Base-by-base conservation (phyloP, 2,888 invertebrate species). In the Vesta saturnalis region DNA sequence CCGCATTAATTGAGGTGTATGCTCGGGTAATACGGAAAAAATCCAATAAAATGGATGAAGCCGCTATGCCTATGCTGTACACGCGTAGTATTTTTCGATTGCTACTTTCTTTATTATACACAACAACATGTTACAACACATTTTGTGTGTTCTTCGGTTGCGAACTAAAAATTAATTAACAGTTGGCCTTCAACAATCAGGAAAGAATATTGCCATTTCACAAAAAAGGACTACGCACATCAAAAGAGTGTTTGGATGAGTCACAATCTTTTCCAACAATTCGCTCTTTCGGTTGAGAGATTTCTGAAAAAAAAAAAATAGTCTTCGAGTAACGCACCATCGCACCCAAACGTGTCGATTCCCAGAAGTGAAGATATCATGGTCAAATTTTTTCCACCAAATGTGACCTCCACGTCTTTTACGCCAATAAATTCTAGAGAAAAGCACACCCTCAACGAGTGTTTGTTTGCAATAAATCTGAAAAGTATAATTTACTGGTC, bases 381-480 rank as follows among this genome's bases (percentile, higher is more conserved):
- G 2, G 49, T 18, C 2, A 49, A 43, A 16, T 58, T 59, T 59
- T 49, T 63, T n/a, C 54, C 59, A 21, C 58, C 63, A 14, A 67
- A 67, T 39, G 54, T 63, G 22, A 58, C 58, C 23, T 16, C 22
- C 22, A 21, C 52, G 18, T 52, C 10, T 43, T 43, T 43, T 43
- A n/a, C 43, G 2, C 3, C 43, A 43, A 43, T 3, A 43, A 43
- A 43, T 43, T 43, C 43, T 43, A 12, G 14, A 43, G n/a, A 43
- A n/a, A 43, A 43, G 43, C 43, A n/a, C 43, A 30, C 30, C 30
- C 30, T 30, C 30, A 30, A 30, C 4, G 43, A n/a, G 43, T 43
- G 43, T 43, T 43, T n/a, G 43, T 12, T 43, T 10, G 43, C 43
- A 43, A 43, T 43, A 43, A 43, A 43, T 14, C 2, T 43, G 8